phyloP scores from a whole-genome alignment of 1,140 invertebrate species.

The Sarcophaga peregrina region DNA sequence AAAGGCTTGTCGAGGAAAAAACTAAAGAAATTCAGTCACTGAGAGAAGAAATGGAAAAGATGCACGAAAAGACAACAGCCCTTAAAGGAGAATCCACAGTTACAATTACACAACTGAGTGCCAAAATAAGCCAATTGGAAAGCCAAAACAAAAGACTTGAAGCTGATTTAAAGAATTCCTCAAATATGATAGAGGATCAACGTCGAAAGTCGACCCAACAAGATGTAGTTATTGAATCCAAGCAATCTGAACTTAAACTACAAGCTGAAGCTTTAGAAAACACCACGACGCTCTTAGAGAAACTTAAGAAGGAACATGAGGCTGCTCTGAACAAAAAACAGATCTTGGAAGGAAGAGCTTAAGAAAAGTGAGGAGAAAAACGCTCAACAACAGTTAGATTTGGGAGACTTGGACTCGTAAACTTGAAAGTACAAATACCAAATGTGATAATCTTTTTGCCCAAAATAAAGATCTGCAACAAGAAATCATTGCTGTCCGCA shows the following conservation, averaged over 20 bases:
- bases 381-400: constrained; percentile 49
- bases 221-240: constrained; percentile 35
- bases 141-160: constrained; percentile 36
- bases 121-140: constrained; percentile 42
- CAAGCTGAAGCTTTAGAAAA: constrained; percentile 43
- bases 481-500: constrained; percentile 47
- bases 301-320: constrained; percentile 45
- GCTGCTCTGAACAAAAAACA: not conserved
- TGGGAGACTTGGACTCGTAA: constrained; percentile 50
- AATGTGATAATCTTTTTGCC: constrained; percentile 48
- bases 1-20: constrained; percentile 1
- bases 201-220: constrained; percentile 1
- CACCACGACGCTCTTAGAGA: constrained; percentile 45
- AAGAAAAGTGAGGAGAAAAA: constrained; percentile 43
- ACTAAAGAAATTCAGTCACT: constrained; percentile 7
- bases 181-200: constrained; percentile 31
- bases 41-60: not conserved
- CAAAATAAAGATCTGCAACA: constrained; percentile 51
- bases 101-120: constrained; percentile 33
- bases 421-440: constrained; percentile 49
- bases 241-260: constrained; percentile 27
- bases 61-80: not conserved
- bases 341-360: constrained; percentile 45
- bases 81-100: constrained; percentile 37
- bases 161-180: constrained; percentile 13